Percentiles rank a stretch among this genome's conserved stretches.
Conservation (phyloP, 2,113 vertebrate genomes). For the Entelurus aequoreus region DNA sequence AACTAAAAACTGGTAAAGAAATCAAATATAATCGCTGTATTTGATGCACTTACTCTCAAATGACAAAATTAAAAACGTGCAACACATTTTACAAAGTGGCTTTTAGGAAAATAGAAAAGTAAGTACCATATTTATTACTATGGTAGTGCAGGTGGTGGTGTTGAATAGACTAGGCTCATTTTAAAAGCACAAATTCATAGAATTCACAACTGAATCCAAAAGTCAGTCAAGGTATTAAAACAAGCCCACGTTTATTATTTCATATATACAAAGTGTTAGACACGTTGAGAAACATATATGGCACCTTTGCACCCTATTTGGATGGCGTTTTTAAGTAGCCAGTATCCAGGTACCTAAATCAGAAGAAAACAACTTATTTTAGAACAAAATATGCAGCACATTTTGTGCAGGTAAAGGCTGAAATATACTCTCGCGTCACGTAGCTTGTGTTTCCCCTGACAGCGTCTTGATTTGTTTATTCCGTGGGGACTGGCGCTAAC, state of each 20-base stretch:
- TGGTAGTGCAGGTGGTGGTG: too few species aligned
- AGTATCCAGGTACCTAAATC: slow-evolving; percentile 83
- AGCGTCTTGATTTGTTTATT: too few species aligned
- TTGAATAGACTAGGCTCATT: too few species aligned
- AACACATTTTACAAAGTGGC: not conserved
- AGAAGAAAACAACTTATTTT: slow-evolving; percentile 10
- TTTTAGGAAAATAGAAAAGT: not conserved
- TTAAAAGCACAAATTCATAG: not conserved
- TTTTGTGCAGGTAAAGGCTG: not conserved
- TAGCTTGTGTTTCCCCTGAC: too few species aligned
- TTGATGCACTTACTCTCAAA: not conserved
- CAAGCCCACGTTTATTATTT: not conserved
- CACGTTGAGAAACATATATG: slow-evolving; percentile 85
- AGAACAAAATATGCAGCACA: slow-evolving; percentile 5
- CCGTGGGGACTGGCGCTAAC: too few species aligned
- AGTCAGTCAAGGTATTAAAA: slow-evolving; percentile 21
- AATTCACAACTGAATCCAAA: not conserved
- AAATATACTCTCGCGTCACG: too few species aligned
- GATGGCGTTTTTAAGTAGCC: slow-evolving; percentile 82
- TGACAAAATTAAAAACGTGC: not conserved
- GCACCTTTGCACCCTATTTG: slow-evolving; percentile 89
- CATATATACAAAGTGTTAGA: slow-evolving; percentile 59
- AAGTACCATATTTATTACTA: not conserved
- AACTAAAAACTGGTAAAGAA: not conserved
- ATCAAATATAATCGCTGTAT: not conserved